Evolutionary conservation across 2,888 invertebrate species (phyloP).

Genomic region (Acanthosoma haemorrhoidale): DNA sequence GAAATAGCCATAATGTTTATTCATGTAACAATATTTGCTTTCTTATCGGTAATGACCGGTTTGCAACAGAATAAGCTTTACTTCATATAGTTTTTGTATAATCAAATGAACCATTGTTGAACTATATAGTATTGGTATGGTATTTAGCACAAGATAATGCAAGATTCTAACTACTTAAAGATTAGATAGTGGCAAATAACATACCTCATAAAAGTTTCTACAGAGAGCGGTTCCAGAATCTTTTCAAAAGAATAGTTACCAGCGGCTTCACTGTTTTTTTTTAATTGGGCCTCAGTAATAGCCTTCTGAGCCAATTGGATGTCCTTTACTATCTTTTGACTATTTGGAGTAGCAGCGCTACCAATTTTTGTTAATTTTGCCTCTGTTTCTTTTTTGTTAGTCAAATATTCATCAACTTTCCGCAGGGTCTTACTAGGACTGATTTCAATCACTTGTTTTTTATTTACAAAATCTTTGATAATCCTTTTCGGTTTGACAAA

Average conservation of each 20-base stretch:
- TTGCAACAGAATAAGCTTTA: no score
- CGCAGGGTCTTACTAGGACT: not conserved
- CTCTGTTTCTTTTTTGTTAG: not conserved
- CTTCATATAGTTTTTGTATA: no score
- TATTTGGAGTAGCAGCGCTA: not conserved
- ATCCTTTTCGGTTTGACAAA: not conserved
- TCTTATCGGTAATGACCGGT: not conserved
- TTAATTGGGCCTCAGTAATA: not conserved
- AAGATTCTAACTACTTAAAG: not conserved
- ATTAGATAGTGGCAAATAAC: not conserved
- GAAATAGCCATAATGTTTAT: no score
- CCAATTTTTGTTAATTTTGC: not conserved
- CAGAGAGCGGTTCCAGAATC: conserved; percentile 5
- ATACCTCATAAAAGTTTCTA: conserved; percentile 26
- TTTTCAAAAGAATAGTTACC: conserved; percentile 29
- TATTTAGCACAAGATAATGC: not conserved
- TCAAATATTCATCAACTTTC: not conserved
- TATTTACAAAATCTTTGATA: not conserved
- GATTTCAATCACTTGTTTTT: not conserved
- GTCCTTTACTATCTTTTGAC: not conserved
- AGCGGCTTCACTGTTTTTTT: conserved; percentile 7
- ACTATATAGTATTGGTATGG: no score
- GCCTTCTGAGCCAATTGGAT: conserved; percentile 1
- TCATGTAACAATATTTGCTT: not conserved
- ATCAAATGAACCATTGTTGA: no score